Conservation (phyloP, 2,888 invertebrate genomes). For the Aplocera efformata region DNA sequence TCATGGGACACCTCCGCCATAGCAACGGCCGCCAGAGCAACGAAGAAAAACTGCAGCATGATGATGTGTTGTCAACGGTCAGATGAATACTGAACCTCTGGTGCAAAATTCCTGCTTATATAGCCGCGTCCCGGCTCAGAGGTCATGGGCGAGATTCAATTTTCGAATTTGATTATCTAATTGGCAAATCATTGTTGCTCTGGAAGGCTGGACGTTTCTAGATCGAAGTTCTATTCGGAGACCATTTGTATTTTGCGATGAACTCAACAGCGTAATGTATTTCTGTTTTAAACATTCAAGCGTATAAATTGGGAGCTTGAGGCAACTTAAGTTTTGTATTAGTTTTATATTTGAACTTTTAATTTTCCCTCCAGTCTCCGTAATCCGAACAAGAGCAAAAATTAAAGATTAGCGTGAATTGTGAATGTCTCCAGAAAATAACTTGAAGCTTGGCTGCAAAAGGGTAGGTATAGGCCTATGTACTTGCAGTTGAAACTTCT, state of each 20-base stretch:
- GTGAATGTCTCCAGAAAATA: no score
- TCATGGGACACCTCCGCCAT: slow-evolving; percentile 51
- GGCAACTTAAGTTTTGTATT: no score
- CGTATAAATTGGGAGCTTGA: no score
- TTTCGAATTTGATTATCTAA: slow-evolving; percentile 52
- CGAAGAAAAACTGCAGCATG: slow-evolving; percentile 50
- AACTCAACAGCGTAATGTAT: not conserved
- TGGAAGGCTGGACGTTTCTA: slow-evolving; percentile 35
- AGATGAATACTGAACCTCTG: slow-evolving; percentile 39
- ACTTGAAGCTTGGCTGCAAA: no score
- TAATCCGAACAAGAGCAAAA: no score
- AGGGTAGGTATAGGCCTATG: no score
- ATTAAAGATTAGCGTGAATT: no score
- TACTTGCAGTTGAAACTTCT: no score
- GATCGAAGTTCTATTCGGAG: slow-evolving; percentile 20
- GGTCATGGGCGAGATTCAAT: slow-evolving; percentile 57
- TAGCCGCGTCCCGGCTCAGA: slow-evolving; percentile 39
- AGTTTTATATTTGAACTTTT: no score
- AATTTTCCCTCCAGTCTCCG: no score
- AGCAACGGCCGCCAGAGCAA: slow-evolving; percentile 48
- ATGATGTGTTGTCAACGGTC: slow-evolving; percentile 37
- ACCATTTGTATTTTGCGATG: slow-evolving; percentile 1
- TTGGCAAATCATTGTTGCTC: slow-evolving; percentile 39
- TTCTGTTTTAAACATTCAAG: no score
- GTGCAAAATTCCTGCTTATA: slow-evolving; percentile 44